Conservation (phyloP, 30 jellyfish, hydroid and myxozoan species). For the Pelagia noctiluca region DNA sequence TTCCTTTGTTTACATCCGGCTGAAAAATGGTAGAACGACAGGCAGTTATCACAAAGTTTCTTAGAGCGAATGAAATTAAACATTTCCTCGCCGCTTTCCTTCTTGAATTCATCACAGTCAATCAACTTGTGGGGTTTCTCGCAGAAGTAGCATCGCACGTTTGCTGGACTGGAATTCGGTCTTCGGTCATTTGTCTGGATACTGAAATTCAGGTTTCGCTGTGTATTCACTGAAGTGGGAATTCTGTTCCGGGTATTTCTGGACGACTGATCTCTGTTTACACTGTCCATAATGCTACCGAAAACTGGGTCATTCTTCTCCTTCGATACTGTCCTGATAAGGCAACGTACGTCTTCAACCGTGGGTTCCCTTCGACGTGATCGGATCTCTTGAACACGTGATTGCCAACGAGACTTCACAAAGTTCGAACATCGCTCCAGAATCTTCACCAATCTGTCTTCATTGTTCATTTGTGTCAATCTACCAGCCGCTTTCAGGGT, state of each 20-base stretch:
- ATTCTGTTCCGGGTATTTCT: background rate
- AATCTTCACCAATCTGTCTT: constrained; percentile 33
- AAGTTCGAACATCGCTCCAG: constrained; percentile 49
- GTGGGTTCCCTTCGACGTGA: constrained; percentile 28
- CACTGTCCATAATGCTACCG: constrained; percentile 37
- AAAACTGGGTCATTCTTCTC: constrained; percentile 63
- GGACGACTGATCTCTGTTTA: background rate
- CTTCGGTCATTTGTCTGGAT: constrained; percentile 4
- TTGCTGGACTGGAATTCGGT: background rate
- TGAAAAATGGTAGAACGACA: background rate
- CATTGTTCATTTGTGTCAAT: constrained; percentile 15
- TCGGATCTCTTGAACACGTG: constrained; percentile 37
- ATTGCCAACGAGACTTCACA: constrained; percentile 61
- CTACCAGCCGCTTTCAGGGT: constrained; percentile 61
- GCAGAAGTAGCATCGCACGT: constrained; percentile 16
- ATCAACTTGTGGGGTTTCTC: constrained; percentile 8
- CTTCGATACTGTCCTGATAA: background rate
- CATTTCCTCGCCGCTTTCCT: background rate
- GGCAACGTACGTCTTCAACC: constrained; percentile 23
- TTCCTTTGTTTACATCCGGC: constrained; percentile 22
- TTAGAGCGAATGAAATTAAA: background rate
- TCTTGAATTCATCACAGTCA: background rate
- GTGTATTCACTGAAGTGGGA: background rate
- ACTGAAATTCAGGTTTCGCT: constrained; percentile 8
- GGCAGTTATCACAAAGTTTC: constrained; percentile 1